These are phyloP conservation scores for Sphecodes monilicornis DNA, from an alignment of 2,888 invertebrate genomes.

Conservation along the genomic window DNA sequence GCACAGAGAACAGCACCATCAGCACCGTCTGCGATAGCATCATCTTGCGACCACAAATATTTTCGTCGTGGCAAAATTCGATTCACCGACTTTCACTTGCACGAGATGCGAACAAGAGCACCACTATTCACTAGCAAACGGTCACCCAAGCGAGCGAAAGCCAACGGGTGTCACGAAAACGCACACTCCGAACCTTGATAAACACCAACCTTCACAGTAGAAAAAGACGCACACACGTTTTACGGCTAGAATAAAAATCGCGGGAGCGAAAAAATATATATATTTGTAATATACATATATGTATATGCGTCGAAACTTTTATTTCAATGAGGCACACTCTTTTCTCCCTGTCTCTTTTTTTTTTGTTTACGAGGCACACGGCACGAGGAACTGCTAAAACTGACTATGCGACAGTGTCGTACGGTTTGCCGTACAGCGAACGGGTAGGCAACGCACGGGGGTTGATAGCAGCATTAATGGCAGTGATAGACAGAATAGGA, in stretches of 20 bases:
- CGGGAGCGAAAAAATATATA: neutral
- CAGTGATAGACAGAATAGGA: neutral
- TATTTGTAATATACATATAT: neutral
- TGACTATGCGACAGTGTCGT: neutral
- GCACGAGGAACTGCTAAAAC: constrained; percentile 6
- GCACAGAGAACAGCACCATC: constrained; percentile 59
- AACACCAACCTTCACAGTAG: neutral
- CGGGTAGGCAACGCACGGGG: neutral
- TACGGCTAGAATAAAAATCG: neutral
- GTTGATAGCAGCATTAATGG: neutral
- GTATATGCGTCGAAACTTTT: neutral
- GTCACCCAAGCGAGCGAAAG: neutral
- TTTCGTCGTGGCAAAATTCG: constrained; percentile 7
- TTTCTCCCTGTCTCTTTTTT: neutral
- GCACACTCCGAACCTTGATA: neutral
- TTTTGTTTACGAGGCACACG: constrained; percentile 3
- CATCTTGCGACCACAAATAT: constrained; percentile 51
- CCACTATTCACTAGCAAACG: constrained; percentile 7
- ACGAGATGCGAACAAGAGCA: constrained; percentile 10
- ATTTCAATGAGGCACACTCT: neutral
- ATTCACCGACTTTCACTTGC: constrained; percentile 42
- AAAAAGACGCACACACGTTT: constrained; percentile 17
- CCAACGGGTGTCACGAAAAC: constrained; percentile 2
- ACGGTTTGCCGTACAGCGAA: neutral
- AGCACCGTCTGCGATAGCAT: constrained; percentile 67